These are phyloP conservation scores for Sinohyriopsis cumingii DNA, from an alignment of 2,888 invertebrate species.

Conservation along the genomic window DNA sequence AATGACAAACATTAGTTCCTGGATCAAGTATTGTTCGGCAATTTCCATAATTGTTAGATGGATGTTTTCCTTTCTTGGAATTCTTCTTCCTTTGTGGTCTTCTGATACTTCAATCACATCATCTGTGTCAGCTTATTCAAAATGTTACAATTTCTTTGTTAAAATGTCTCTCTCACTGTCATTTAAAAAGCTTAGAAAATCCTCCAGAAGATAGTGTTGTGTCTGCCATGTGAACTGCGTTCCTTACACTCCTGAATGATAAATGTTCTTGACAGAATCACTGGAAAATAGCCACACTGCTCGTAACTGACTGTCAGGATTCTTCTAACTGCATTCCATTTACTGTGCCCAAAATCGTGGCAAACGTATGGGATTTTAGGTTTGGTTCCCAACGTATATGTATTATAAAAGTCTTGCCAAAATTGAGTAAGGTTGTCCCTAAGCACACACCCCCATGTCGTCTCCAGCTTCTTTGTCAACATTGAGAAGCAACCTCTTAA, in stretches of 20 bases:
- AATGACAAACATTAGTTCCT: conserved; percentile 1
- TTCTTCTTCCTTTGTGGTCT: background rate
- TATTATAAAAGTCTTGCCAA: background rate
- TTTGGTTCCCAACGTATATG: background rate
- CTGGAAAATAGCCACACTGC: no score
- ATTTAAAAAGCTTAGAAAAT: no score
- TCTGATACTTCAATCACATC: background rate
- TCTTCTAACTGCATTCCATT: no score
- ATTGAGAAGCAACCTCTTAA: background rate
- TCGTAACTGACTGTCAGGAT: no score
- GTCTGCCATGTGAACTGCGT: no score
- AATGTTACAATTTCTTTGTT: no score
- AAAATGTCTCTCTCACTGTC: no score
- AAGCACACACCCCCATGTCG: background rate
- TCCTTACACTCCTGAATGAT: no score
- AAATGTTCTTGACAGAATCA: no score
- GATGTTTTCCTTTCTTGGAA: background rate
- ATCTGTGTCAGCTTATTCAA: background rate
- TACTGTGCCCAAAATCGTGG: no score
- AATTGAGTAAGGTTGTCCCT: background rate
- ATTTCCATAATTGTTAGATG: background rate
- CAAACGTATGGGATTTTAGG: no score
- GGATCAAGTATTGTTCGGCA: background rate
- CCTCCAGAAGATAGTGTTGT: no score
- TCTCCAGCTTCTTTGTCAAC: background rate